Percentiles rank a stretch among this genome's conserved stretches.
These are phyloP conservation scores for Sardina pilchardus DNA, from an alignment of 2,113 vertebrate genomes.

Conservation along the genomic window DNA sequence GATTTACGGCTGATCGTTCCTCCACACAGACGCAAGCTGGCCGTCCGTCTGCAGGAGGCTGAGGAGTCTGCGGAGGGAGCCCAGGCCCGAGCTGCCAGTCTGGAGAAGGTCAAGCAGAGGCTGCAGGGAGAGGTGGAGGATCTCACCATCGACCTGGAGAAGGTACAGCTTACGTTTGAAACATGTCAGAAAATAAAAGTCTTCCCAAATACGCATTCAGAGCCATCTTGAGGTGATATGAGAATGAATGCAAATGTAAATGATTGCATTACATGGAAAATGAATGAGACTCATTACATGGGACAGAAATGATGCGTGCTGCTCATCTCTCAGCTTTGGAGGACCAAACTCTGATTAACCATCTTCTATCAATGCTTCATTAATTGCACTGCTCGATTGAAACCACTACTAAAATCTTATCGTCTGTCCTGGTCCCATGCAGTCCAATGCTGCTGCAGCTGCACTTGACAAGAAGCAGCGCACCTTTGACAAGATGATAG, in stretches of 20 bases:
- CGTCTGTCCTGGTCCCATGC: not conserved
- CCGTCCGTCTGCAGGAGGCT: slow-evolving; percentile 68
- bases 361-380: not conserved
- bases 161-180: slow-evolving; percentile 45
- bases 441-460: slow-evolving; percentile 71
- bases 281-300: not conserved
- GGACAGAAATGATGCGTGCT: not conserved
- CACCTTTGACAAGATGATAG: slow-evolving; percentile 71
- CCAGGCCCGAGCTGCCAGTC: slow-evolving; percentile 64
- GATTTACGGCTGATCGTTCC: not conserved
- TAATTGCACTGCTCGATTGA: not conserved
- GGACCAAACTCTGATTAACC: not conserved
- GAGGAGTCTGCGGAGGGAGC: slow-evolving; percentile 66
- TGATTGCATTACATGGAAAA: not conserved
- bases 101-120: slow-evolving; percentile 71
- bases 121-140: slow-evolving; percentile 74
- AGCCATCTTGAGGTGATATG: not conserved
- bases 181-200: not conserved
- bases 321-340: not conserved
- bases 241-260: not conserved
- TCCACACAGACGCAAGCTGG: slow-evolving; percentile 61
- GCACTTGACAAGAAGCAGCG: slow-evolving; percentile 74
- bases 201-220: not conserved
- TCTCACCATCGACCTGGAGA: slow-evolving; percentile 70
- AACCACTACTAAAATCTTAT: not conserved